phyloP scores from a whole-genome alignment of 2,888 invertebrate species.

The Diarsia mendica region DNA sequence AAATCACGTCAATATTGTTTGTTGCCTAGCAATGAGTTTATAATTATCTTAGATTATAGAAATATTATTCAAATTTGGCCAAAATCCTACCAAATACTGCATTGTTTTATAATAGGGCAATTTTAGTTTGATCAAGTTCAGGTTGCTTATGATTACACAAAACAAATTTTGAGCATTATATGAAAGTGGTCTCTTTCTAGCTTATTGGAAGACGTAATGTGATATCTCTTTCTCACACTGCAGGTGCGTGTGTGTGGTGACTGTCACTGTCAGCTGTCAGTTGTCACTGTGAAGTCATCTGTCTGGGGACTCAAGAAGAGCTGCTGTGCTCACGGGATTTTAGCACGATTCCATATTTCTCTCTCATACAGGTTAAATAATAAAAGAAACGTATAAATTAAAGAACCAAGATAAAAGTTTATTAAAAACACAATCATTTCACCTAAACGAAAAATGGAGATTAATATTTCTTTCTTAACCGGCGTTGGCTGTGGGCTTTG shows the following conservation, averaged over 20 bases:
- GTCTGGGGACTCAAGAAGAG: too few species aligned
- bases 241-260: not conserved
- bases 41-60: too few species aligned
- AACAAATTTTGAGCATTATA: not conserved
- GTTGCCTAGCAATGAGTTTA: conserved; percentile 56
- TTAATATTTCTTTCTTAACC: conserved; percentile 81
- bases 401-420: not conserved
- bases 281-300: too few species aligned
- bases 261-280: too few species aligned
- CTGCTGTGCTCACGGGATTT: not conserved
- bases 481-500: conserved; percentile 87
- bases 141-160: not conserved
- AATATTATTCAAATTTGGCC: not conserved
- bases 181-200: not conserved
- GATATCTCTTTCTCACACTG: not conserved
- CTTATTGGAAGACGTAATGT: not conserved
- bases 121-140: not conserved
- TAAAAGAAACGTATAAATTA: not conserved
- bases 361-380: not conserved
- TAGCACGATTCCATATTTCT: not conserved
- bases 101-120: not conserved
- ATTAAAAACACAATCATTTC: conserved; percentile 72
- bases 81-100: conserved; percentile 32
- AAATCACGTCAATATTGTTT: conserved; percentile 43
- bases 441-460: conserved; percentile 81